Conservation (phyloP, 1,140 invertebrate genomes). For the Cataglyphis hispanica region DNA sequence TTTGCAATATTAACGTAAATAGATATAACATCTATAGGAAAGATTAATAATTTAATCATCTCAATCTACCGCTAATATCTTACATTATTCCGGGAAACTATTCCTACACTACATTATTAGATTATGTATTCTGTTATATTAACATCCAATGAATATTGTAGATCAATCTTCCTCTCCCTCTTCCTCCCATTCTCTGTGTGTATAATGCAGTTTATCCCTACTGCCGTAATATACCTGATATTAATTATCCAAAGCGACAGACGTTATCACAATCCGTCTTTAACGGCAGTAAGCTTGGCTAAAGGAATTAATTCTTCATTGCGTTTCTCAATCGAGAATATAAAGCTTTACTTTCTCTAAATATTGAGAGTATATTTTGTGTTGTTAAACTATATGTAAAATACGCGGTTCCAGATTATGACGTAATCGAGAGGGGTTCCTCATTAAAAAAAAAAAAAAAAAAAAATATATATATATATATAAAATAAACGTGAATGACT, state of each 20-base stretch:
- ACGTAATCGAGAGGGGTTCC: background rate
- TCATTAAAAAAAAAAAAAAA: background rate
- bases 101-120: conserved; percentile 17
- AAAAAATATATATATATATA: too few relatives aligned
- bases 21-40: background rate
- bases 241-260: conserved; percentile 46
- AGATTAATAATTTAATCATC: conserved; percentile 14
- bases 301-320: conserved; percentile 38
- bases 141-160: conserved; percentile 56
- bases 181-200: background rate
- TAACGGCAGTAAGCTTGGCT: conserved; percentile 20
- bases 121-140: conserved; percentile 53
- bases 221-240: conserved; percentile 30
- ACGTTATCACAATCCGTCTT: conserved; percentile 24
- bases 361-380: background rate
- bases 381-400: background rate
- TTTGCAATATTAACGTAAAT: conserved; percentile 1
- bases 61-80: conserved; percentile 24
- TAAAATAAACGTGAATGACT: background rate
- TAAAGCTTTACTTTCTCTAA: background rate
- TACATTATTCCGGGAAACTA: conserved; percentile 15
- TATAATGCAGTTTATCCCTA: conserved; percentile 45
- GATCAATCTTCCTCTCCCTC: conserved; percentile 38
- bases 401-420: background rate
- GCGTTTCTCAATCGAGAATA: background rate